phyloP scores from a whole-genome alignment of 2,888 invertebrate genomes.

The Chironomus riparius region DNA sequence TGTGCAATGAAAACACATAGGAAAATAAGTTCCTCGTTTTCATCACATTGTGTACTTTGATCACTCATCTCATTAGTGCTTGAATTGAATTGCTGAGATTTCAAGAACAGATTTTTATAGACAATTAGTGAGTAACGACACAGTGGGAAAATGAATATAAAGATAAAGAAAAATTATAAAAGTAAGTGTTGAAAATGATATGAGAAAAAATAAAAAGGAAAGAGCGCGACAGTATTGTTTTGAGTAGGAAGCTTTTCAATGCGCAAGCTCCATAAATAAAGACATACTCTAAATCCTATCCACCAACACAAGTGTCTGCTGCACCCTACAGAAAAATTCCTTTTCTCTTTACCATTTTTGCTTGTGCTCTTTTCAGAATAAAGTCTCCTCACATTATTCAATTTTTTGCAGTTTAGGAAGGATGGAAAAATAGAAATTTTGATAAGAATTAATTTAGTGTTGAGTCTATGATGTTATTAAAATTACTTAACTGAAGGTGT shows the following conservation, averaged over 20 bases:
- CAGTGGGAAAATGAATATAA: background rate
- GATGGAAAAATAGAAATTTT: conserved; percentile 19
- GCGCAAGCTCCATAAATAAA: background rate
- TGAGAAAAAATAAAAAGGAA: background rate
- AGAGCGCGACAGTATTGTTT: background rate
- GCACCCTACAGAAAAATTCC: conserved; percentile 13
- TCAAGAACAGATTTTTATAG: background rate
- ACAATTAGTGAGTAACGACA: background rate
- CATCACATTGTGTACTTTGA: background rate
- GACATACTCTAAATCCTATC: background rate
- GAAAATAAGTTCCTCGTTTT: too few species aligned
- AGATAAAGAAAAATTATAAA: background rate
- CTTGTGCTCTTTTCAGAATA: background rate
- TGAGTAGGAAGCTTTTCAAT: background rate
- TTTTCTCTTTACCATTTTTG: background rate
- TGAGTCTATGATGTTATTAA: conserved; percentile 1
- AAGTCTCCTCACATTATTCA: conserved; percentile 14
- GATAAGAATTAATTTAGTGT: conserved; percentile 5
- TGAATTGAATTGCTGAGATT: background rate
- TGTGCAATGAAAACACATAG: too few species aligned
- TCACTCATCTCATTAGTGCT: background rate
- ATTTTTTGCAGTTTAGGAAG: conserved; percentile 17
- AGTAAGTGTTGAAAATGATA: background rate
- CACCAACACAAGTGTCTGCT: conserved; percentile 25
- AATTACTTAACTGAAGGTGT: background rate